Base-by-base conservation (phyloP, 2,888 invertebrate genomes). In the Drosophila austrosaltans region DNA sequence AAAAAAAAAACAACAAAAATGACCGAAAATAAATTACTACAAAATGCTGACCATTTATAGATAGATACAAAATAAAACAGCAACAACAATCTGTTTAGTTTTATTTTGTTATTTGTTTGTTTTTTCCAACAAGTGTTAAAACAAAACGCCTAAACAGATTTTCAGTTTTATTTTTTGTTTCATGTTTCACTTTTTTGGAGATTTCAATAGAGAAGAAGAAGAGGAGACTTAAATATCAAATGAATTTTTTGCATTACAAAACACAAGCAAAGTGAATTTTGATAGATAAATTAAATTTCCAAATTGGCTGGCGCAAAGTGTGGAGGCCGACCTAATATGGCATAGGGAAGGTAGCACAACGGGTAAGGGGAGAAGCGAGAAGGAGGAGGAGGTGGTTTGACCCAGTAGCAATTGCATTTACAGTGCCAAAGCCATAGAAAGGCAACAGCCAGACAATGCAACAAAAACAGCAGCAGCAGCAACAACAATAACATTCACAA, bases 331-430 rank as follows among this genome's bases (percentile, higher is more conserved):
- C 62, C 71, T 59, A 60, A 72, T 69, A 72, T 63, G 69, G 69
- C 57, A 53, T 48, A 8, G 25, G 25, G 48, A 25, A 25, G 44
- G 44, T 36, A 8, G 20, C 53, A 71, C 40, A 66, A 67, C 25
- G n/a, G 32, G 56, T 6, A 57, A 0, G 40, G 8, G 36, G 40
- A 12, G 30, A 0, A n/a, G 22, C 10, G 28, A 25, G 60, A n/a
- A n/a, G n/a, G 28, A 12, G 10, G 59, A 20, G 44, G 44, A 36
- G 25, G 28, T 7, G 70, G 73, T 65, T 67, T 82, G 88, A 86
- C 86, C 86, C 88, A 82, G 81, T 87, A 71, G 72, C 71, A 64
- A 39, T 22, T 81, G 78, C 86, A 83, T 87, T 78, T 82, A 75
- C 48, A 48, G 48, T 58, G 75, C 69, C 72, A 72, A 82, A 84